These are phyloP conservation scores for Blomia tropicalis DNA, from an alignment of 2,888 invertebrate species.

Conservation along the genomic window DNA sequence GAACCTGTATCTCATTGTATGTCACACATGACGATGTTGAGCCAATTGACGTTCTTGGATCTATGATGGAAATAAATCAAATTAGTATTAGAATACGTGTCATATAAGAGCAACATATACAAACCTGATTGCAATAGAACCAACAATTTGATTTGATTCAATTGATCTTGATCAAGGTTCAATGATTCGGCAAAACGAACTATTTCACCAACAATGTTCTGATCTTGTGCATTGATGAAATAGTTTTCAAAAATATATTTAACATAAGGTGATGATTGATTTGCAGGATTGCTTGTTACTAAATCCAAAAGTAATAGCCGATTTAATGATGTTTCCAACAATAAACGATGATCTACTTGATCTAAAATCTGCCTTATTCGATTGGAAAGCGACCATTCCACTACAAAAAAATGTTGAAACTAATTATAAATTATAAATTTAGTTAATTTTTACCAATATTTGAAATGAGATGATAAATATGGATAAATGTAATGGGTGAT, in stretches of 20 bases:
- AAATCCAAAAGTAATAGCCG: constrained; percentile 20
- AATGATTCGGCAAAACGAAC: constrained; percentile 49
- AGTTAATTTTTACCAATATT: background rate
- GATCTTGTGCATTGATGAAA: constrained; percentile 15
- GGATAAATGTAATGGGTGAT: constrained; percentile 11
- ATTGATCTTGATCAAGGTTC: constrained; percentile 51
- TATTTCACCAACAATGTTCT: constrained; percentile 43
- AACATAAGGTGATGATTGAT: background rate
- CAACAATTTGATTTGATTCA: constrained; percentile 2
- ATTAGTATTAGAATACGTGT: background rate
- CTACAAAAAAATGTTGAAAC: background rate
- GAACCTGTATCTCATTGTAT: constrained; percentile 63
- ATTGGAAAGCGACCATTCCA: constrained; percentile 23
- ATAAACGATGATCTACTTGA: constrained; percentile 10
- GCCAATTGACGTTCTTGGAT: too few species aligned
- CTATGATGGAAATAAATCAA: constrained; percentile 38
- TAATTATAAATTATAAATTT: background rate
- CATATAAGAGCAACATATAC: background rate
- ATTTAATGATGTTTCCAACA: constrained; percentile 23
- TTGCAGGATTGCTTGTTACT: background rate
- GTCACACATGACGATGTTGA: too few species aligned
- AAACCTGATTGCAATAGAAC: background rate
- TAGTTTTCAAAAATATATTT: constrained; percentile 10
- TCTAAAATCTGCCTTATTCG: constrained; percentile 13
- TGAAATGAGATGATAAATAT: constrained; percentile 13